These are phyloP conservation scores for Abrostola tripartita DNA, from an alignment of 2,888 invertebrate species.

Conservation along the genomic window DNA sequence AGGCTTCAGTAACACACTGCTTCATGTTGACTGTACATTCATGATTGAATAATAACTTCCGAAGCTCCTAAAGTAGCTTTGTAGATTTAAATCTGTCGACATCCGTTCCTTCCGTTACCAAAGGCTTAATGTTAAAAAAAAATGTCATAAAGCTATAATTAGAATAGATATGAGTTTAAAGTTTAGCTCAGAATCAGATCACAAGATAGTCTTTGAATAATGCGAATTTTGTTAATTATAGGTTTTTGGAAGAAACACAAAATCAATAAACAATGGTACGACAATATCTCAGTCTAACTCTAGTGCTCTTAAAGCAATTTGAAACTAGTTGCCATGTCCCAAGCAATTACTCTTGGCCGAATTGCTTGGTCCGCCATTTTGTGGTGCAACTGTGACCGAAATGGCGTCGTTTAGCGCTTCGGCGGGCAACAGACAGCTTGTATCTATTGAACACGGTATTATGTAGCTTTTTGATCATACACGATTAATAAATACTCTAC, in stretches of 20 bases:
- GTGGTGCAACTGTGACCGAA: conserved; percentile 67
- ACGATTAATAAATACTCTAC: too few species aligned
- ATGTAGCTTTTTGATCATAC: neutral
- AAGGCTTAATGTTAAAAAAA: too few species aligned
- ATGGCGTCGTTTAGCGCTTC: conserved; percentile 68
- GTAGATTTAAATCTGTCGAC: neutral
- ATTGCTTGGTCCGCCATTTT: conserved; percentile 69
- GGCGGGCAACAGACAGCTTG: conserved; percentile 34
- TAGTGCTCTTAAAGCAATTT: conserved; percentile 36
- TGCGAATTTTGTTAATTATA: too few species aligned
- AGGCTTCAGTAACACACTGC: conserved; percentile 27
- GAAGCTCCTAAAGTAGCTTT: neutral
- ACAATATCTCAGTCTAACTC: conserved; percentile 20
- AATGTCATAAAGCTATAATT: too few species aligned
- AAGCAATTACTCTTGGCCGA: conserved; percentile 55
- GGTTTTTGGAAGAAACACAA: too few species aligned
- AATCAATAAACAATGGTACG: neutral
- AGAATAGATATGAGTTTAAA: too few species aligned
- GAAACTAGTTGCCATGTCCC: conserved; percentile 28
- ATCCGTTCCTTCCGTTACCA: too few species aligned
- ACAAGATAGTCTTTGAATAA: too few species aligned
- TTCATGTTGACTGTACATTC: conserved; percentile 3
- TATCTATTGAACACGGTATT: conserved; percentile 4
- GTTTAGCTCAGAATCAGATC: too few species aligned
- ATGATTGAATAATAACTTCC: neutral